Percentiles rank a stretch among this genome's conserved stretches.
These are phyloP conservation scores for Borostomias antarcticus DNA, from an alignment of 2,797 vertebrate genomes.

Conservation along the genomic window DNA sequence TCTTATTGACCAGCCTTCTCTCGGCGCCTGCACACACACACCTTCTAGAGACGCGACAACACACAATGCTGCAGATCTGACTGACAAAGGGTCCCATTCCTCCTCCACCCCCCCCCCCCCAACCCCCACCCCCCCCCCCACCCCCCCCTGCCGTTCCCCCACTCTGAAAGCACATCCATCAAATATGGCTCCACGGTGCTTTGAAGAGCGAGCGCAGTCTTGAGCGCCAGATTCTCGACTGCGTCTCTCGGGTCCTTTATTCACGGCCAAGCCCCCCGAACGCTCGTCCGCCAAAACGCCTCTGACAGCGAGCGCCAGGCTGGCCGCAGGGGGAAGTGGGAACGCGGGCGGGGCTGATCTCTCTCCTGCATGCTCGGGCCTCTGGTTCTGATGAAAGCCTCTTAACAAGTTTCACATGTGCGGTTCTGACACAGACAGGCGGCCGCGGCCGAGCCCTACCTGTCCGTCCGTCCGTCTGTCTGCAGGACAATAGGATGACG, in stretches of 20 bases:
- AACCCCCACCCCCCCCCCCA: too few species aligned
- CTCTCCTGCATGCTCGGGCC: conserved; percentile 39
- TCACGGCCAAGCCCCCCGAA: conserved; percentile 45
- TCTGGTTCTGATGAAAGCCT: conserved; percentile 65
- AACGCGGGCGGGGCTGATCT: conserved; percentile 71
- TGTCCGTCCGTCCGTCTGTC: not conserved
- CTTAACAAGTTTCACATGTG: conserved; percentile 71
- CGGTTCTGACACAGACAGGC: conserved; percentile 36
- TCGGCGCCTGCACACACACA: not conserved
- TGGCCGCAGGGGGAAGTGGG: conserved; percentile 46
- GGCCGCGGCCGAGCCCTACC: conserved; percentile 36
- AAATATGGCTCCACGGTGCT: conserved; percentile 41
- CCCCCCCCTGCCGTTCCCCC: too few species aligned
- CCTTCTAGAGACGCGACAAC: conserved; percentile 9
- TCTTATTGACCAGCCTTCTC: conserved; percentile 27
- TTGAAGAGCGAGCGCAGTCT: conserved; percentile 30
- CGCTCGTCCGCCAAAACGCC: conserved; percentile 53
- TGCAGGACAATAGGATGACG: conserved; percentile 50
- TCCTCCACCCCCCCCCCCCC: too few species aligned
- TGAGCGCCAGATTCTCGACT: conserved; percentile 31
- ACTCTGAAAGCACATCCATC: conserved; percentile 32
- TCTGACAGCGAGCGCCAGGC: conserved; percentile 68
- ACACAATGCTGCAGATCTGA: conserved; percentile 23
- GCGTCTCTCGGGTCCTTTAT: conserved; percentile 45
- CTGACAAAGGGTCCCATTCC: conserved; percentile 19